These are phyloP conservation scores for Altica lythri DNA, from an alignment of 2,888 invertebrate species.

Conservation along the genomic window DNA sequence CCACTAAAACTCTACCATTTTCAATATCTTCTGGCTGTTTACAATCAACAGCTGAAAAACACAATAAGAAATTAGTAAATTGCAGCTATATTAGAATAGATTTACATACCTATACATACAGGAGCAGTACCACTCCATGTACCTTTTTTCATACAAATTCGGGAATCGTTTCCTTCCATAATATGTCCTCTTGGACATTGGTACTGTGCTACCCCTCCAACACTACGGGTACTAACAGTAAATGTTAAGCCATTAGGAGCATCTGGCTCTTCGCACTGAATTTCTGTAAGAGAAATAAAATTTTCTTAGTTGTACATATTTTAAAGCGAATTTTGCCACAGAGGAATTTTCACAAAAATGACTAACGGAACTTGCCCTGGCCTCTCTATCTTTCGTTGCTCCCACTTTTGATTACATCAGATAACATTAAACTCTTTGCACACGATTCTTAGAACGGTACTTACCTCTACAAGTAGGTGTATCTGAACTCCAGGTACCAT, in stretches of 20 bases:
- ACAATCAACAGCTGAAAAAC: slow-evolving; percentile 77
- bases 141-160: slow-evolving; percentile 77
- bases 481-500: slow-evolving; percentile 89
- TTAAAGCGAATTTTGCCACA: too few species aligned
- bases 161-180: slow-evolving; percentile 78
- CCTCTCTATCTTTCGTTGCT: too few species aligned
- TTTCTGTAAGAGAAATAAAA: slow-evolving; percentile 63
- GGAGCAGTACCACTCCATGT: slow-evolving; percentile 82
- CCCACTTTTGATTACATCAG: too few species aligned
- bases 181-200: slow-evolving; percentile 81
- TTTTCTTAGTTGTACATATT: too few species aligned
- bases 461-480: slow-evolving; percentile 79
- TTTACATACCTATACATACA: slow-evolving; percentile 75
- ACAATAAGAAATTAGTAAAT: background rate
- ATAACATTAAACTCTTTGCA: too few species aligned
- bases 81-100: background rate
- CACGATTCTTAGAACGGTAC: too few species aligned
- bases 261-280: slow-evolving; percentile 76
- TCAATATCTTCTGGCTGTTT: slow-evolving; percentile 78
- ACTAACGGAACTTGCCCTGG: too few species aligned
- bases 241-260: slow-evolving; percentile 64
- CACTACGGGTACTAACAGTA: slow-evolving; percentile 68
- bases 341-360: background rate
- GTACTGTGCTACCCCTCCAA: slow-evolving; percentile 81
- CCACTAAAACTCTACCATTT: slow-evolving; percentile 84